Percentiles rank a stretch among this genome's conserved stretches.
Evolutionary conservation across 2,797 vertebrate genomes (phyloP).

Genomic region (Pyrocephalus nanus): DNA sequence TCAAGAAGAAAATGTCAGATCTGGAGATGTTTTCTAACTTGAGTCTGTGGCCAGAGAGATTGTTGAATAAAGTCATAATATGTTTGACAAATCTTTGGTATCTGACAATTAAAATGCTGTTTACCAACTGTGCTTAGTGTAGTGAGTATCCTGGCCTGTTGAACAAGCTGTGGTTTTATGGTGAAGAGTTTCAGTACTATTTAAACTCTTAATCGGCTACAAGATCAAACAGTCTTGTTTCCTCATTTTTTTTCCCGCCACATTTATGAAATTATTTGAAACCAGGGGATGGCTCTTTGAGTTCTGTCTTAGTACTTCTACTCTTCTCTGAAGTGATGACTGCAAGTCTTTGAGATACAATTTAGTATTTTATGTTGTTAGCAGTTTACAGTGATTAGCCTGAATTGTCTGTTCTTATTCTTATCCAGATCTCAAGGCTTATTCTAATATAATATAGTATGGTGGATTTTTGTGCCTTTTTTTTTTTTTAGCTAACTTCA

Average conservation of each 20-base stretch:
- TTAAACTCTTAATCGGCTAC: not conserved
- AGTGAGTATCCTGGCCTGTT: not conserved
- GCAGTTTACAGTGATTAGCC: not conserved
- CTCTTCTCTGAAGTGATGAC: not conserved
- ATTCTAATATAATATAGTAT: not conserved
- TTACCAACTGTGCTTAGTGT: not conserved
- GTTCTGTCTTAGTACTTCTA: not conserved
- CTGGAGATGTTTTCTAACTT: not conserved
- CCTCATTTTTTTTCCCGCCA: rapidly evolving
- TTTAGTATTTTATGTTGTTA: not conserved
- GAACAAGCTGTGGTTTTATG: not conserved
- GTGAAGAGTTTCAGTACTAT: not conserved
- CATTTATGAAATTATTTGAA: not conserved
- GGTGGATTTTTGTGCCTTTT: not conserved
- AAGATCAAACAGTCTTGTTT: not conserved
- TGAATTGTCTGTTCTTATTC: not conserved
- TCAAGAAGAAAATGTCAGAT: not conserved
- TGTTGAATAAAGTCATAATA: not conserved
- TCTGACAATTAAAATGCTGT: not conserved
- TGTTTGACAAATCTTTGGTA: not conserved
- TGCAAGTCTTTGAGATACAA: not conserved
- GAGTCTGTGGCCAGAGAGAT: not conserved
- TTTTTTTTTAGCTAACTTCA: not conserved
- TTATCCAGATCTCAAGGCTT: not conserved
- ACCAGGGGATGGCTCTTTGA: not conserved